Conservation (phyloP, 2,797 vertebrate species). For the Gila robusta region DNA sequence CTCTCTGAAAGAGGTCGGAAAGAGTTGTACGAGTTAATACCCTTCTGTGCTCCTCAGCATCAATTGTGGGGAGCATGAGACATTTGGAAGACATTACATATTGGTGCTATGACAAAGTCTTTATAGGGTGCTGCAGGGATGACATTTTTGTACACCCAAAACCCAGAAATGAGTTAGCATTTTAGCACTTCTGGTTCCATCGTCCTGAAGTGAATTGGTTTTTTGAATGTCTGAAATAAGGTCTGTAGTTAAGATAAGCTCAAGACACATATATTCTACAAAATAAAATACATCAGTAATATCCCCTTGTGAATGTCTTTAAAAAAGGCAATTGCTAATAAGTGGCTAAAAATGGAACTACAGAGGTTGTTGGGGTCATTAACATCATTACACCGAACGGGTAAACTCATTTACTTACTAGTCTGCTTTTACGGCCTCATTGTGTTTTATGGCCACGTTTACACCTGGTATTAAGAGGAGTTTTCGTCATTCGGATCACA, state of each 20-base stretch:
- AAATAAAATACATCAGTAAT: background rate
- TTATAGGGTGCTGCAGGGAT: background rate
- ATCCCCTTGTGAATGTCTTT: background rate
- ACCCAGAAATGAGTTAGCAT: background rate
- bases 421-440: background rate
- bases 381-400: background rate
- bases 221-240: background rate
- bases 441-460: too few relatives aligned
- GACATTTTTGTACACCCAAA: background rate
- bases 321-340: background rate
- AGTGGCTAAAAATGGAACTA: background rate
- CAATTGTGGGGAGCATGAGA: background rate
- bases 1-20: constrained; percentile 80
- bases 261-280: background rate
- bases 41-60: background rate
- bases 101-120: background rate
- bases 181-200: background rate
- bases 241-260: background rate
- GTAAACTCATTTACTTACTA: background rate
- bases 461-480: too few relatives aligned
- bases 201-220: background rate
- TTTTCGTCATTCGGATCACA: too few relatives aligned
- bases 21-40: background rate
- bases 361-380: background rate
- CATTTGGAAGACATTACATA: background rate